These are phyloP conservation scores for Tenebrio molitor DNA, from an alignment of 1,140 invertebrate species.

Conservation along the genomic window DNA sequence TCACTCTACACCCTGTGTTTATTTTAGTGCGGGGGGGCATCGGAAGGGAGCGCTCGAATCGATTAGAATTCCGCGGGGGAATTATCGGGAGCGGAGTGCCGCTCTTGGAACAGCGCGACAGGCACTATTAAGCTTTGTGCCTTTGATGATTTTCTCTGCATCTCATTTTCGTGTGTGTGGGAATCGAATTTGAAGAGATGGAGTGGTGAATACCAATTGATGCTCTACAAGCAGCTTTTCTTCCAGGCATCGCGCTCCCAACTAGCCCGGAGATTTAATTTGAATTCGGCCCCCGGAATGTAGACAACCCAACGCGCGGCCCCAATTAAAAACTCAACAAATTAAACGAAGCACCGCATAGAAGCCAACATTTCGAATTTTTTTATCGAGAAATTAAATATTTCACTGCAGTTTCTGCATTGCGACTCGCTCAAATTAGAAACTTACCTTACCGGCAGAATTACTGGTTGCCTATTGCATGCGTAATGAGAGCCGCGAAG, in stretches of 20 bases:
- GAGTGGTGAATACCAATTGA: constrained; percentile 67
- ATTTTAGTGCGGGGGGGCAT: constrained; percentile 52
- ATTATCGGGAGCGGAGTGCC: constrained; percentile 52
- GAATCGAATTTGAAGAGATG: constrained; percentile 66
- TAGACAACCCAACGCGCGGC: not conserved
- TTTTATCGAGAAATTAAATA: too few relatives aligned
- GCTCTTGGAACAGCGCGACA: constrained; percentile 53
- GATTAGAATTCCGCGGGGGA: constrained; percentile 9
- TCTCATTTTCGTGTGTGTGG: constrained; percentile 66
- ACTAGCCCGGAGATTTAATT: constrained; percentile 45
- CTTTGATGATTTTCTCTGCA: constrained; percentile 67
- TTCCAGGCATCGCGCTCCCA: constrained; percentile 46
- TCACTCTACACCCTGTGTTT: constrained; percentile 56
- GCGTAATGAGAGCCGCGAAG: too few relatives aligned
- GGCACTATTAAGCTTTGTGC: constrained; percentile 64
- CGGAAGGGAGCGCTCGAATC: constrained; percentile 43
- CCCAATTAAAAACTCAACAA: too few relatives aligned
- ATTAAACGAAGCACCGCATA: too few relatives aligned
- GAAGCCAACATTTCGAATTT: too few relatives aligned
- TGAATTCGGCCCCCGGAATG: constrained; percentile 23
- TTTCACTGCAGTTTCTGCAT: too few relatives aligned
- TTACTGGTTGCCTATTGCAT: too few relatives aligned
- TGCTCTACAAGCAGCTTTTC: constrained; percentile 61
- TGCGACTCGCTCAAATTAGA: too few relatives aligned
- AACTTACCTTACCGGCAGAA: too few relatives aligned